Evolutionary conservation across 2,797 vertebrate genomes (phyloP).

Genomic region (Oreonectes daqikongensis): DNA sequence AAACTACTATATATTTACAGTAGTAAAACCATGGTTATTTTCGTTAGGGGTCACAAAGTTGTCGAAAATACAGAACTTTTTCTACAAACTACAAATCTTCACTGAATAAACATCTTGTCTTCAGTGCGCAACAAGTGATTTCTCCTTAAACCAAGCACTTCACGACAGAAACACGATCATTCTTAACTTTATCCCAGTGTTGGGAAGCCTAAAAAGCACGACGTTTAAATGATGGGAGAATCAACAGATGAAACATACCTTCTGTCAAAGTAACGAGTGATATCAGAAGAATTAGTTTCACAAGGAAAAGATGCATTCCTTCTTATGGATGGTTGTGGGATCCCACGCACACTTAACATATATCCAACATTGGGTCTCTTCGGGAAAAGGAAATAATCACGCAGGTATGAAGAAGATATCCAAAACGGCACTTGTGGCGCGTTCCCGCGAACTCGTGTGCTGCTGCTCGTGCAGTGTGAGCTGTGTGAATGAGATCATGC

Average conservation of each 20-base stretch:
- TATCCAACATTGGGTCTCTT: slow-evolving; percentile 71
- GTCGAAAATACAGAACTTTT: too few relatives aligned
- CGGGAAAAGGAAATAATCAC: slow-evolving; percentile 44
- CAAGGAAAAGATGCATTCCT: slow-evolving; percentile 81
- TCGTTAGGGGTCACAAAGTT: too few relatives aligned
- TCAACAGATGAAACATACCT: slow-evolving; percentile 66
- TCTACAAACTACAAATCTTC: too few relatives aligned
- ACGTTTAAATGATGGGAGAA: background rate
- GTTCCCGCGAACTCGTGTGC: slow-evolving; percentile 54
- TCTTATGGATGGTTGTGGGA: slow-evolving; percentile 65
- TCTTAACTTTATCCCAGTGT: background rate
- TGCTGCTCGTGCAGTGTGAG: slow-evolving; percentile 58
- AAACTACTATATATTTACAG: too few relatives aligned
- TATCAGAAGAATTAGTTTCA: slow-evolving; percentile 75
- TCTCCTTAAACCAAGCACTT: background rate
- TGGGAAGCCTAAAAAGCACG: background rate
- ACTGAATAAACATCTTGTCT: background rate
- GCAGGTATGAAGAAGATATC: slow-evolving; percentile 61
- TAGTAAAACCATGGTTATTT: too few relatives aligned
- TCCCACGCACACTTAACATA: slow-evolving; percentile 78
- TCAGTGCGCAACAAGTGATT: slow-evolving; percentile 51
- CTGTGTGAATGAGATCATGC: slow-evolving; percentile 68
- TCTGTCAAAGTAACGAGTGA: slow-evolving; percentile 71
- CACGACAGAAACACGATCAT: background rate
- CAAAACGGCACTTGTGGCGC: slow-evolving; percentile 50